phyloP scores from a whole-genome alignment of 2,113 vertebrate genomes.

The Motacilla alba region DNA sequence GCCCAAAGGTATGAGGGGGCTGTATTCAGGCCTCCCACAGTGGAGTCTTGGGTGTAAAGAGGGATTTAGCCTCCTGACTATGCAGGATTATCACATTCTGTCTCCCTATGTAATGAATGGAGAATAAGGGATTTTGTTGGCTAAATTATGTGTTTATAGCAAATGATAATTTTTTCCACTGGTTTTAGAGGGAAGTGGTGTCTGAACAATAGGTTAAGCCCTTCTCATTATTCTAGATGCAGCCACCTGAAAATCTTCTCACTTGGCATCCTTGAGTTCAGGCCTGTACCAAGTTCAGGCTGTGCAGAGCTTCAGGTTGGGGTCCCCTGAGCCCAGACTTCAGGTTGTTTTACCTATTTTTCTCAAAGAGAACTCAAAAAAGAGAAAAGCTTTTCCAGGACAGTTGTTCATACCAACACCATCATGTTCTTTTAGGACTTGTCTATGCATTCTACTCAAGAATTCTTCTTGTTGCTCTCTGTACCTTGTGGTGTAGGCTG shows the following conservation, averaged over 20 bases:
- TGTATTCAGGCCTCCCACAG: not conserved
- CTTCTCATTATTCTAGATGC: not conserved
- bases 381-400: not conserved
- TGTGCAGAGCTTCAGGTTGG: not conserved
- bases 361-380: not conserved
- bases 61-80: not conserved
- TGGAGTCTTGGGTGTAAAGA: not conserved
- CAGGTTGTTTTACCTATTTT: not conserved
- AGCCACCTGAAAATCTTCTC: not conserved
- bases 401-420: not conserved
- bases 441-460: not conserved
- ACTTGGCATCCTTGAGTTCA: not conserved
- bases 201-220: not conserved
- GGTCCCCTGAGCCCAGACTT: not conserved
- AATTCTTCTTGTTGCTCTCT: not conserved
- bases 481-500: not conserved
- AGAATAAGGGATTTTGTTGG: not conserved
- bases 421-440: not conserved
- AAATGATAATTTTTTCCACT: not conserved
- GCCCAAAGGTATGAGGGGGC: not conserved
- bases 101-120: not conserved
- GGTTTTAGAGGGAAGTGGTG: not conserved
- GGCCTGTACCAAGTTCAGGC: not conserved
- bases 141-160: not conserved
- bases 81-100: constrained; percentile 11